Evolutionary conservation across 2,888 invertebrate genomes (phyloP), one percentile per base, ranked within the genome.

Genomic region (Mylabris sibirica): DNA sequence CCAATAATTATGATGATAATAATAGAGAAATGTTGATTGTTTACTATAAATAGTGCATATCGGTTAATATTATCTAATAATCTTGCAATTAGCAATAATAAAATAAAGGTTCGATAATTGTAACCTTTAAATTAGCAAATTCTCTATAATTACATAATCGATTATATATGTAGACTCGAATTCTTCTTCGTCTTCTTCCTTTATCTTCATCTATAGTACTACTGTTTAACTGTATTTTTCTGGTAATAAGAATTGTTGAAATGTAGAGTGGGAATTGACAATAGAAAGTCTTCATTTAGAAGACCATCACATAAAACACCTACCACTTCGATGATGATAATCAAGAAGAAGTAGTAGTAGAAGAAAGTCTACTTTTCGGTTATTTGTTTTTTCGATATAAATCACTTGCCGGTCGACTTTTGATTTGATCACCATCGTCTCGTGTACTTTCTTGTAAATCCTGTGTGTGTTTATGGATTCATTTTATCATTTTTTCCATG

Each of bases 381-480:
- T 49, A 17, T 49, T n/a, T n/a, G 12, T 38, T 49, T 49, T 49
- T n/a, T n/a, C 8, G 8, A 60, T 22, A 22, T 20, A 20, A 20
- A 3, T 49, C 35, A 60, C n/a, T 60, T 30, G 20, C 9, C 53
- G 41, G 35, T 57, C 34, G 8, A 17, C 65, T 59, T 44, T 64
- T 59, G 44, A 26, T 64, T 41, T 12, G 12, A 38, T 22, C 60
- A 38, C 30, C 22, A 17, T 17, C 17, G n/a, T 22, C 34, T 44
- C 30, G 63, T 59, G 35, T n/a, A n/a, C 41, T 14, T 62, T 60
- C 24, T 34, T 60, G 41, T 64, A 60, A 35, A 38, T 34, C 53
- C 63, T 63, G 60, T 72, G n/a, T n/a, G n/a, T n/a, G n/a, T n/a
- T n/a, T n/a, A 90, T 90, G 89, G 89, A 89, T 78, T 89, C 90